Evolutionary conservation across 30 jellyfish, hydroid and myxozoan genomes (phyloP), one percentile per base, ranked within the genome.

Genomic region (Turritopsis rubra): DNA sequence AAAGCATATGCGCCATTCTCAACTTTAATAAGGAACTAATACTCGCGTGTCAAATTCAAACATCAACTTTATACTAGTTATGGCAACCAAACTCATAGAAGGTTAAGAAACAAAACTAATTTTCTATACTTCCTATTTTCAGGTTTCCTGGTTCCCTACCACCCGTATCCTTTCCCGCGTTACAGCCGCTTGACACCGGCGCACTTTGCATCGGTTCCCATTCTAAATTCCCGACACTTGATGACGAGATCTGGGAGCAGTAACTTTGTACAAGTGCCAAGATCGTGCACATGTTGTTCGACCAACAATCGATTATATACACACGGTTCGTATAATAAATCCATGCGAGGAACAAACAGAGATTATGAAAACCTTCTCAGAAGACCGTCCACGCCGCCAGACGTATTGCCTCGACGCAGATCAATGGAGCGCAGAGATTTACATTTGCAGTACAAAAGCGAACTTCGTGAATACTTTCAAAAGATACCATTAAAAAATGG

Each of bases 141-240:
- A 66, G 76, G 76, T 8, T 66, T n/a, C 76, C 76, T 66, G 16
- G 17, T 66, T 8, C 76, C 76, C 8, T 66, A 66, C 17, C 76
- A 66, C 17, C 76, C 76, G 30, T 66, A 66, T 66, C 76, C 76
- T 1, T 66, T 66, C 17, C 76, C 76, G 8, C 76, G 76, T 25
- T 66, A 66, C 76, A 66, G 76, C 29, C 76, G 76, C 17, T 25
- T 66, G 8, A 66, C 76, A 66, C 76, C 76, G 9, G 76, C 76
- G 17, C 76, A 66, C 17, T 66, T 66, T 17, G 76, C 76, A 22
- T 66, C 76, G 8, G 29, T 66, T 7, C 76, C 76, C 16, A 25
- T 25, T 66, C 17, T 66, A 22, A 66, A 66, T 25, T 22, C 76
- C 28, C 28, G 76, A 7, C 76, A 25, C 28, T 17, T n/a, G 28